These are phyloP conservation scores for Coronaproctus castanopsis DNA, from an alignment of 2,888 invertebrate genomes.

Conservation along the genomic window DNA sequence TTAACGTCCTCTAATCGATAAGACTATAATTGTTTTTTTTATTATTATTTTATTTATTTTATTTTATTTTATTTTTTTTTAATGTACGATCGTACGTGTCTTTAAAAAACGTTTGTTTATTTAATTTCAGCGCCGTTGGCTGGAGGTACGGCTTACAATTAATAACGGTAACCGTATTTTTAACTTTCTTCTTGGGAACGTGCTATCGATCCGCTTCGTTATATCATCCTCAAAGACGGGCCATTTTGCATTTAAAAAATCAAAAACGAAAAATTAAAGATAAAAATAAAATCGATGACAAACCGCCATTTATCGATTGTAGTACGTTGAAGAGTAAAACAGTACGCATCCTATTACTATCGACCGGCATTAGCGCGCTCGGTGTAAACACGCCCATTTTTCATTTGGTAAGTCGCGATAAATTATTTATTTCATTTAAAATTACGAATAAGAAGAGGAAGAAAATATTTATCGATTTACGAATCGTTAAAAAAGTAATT, in stretches of 20 bases:
- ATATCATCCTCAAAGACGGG: conserved; percentile 68
- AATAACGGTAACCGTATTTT: conserved; percentile 61
- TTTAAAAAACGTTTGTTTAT: no score
- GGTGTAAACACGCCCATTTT: conserved; percentile 72
- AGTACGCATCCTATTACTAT: conserved; percentile 57
- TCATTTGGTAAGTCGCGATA: conserved; percentile 45
- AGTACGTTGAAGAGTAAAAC: conserved; percentile 66
- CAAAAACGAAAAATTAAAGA: conserved; percentile 62
- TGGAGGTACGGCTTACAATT: conserved; percentile 70
- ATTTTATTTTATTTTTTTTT: no score
- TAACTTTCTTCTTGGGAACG: conserved; percentile 65
- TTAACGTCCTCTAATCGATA: no score
- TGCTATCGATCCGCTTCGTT: conserved; percentile 73
- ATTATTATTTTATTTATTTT: no score
- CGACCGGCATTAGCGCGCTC: conserved; percentile 57
- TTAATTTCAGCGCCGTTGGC: conserved; percentile 22
- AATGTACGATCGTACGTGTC: no score
- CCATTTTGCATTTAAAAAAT: conserved; percentile 71
- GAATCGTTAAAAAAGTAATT: no score
- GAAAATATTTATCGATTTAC: no score
- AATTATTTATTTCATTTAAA: no score
- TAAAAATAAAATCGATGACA: conserved; percentile 47
- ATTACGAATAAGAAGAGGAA: no score
- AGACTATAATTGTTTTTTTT: no score
- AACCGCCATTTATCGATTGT: conserved; percentile 69